Percentiles rank a stretch among this genome's conserved stretches.
Evolutionary conservation across 2,888 invertebrate species (phyloP).

Genomic region (Andrena bicolor): DNA sequence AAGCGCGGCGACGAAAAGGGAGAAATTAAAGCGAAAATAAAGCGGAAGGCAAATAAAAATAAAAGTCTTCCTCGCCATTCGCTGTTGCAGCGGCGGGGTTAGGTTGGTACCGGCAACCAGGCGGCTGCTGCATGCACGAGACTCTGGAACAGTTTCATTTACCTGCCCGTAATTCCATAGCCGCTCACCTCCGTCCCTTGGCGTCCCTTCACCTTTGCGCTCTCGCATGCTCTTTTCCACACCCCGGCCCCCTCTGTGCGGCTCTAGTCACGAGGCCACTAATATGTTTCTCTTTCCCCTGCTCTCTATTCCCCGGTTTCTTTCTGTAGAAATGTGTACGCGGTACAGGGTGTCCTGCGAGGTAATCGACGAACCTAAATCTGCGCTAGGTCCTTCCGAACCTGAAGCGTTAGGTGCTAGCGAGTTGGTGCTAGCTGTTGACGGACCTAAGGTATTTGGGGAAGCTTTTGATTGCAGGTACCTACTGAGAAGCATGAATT

Average conservation of each 20-base stretch:
- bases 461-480: no score
- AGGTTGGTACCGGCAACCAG: conserved; percentile 56
- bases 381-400: no score
- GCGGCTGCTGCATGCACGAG: conserved; percentile 68
- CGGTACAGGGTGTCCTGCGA: conserved; percentile 1
- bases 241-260: conserved; percentile 7
- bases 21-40: conserved; percentile 74
- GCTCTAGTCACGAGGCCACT: conserved; percentile 37
- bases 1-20: conserved; percentile 73
- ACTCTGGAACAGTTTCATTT: conserved; percentile 76
- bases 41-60: conserved; percentile 70
- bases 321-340: background rate
- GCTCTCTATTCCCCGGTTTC: conserved; percentile 2
- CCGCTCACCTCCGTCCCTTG: conserved; percentile 36
- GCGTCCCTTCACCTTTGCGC: conserved; percentile 36
- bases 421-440: no score
- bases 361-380: background rate
- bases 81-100: conserved; percentile 44
- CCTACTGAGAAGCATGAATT: no score
- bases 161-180: conserved; percentile 74
- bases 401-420: no score
- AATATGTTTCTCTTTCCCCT: conserved; percentile 37
- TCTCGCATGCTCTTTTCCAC: background rate
- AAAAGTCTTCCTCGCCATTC: conserved; percentile 53
- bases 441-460: no score